Evolutionary conservation across 2,888 invertebrate species (phyloP).

Genomic region (Ennomos fuscantarius): DNA sequence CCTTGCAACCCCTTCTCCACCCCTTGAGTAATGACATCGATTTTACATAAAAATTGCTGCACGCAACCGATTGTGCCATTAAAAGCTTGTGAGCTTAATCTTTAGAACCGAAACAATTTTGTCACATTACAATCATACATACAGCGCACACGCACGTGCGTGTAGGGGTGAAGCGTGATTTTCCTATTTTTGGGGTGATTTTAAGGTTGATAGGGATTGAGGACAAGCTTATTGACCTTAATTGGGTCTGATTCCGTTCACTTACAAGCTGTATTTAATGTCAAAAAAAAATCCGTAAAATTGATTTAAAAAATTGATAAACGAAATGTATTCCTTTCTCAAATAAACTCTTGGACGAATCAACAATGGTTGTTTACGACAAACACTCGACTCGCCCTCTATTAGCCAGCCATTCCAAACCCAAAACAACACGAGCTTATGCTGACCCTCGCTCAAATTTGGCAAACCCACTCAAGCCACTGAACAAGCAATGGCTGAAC

Average conservation of each 20-base stretch:
- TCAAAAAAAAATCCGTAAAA: too few species aligned
- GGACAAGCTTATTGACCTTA: conserved; percentile 23
- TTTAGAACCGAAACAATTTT: conserved; percentile 14
- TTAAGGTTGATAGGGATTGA: conserved; percentile 16
- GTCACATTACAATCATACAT: conserved; percentile 6
- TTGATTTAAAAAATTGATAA: too few species aligned
- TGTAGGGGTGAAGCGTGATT: conserved; percentile 6
- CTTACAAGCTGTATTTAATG: too few species aligned
- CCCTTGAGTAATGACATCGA: conserved; percentile 37
- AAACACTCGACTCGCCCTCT: conserved; percentile 40
- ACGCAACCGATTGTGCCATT: conserved; percentile 31
- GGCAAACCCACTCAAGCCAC: conserved; percentile 70
- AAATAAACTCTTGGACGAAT: neutral
- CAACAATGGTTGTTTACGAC: conserved; percentile 26
- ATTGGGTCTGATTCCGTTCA: conserved; percentile 4
- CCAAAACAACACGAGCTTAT: conserved; percentile 41
- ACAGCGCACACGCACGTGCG: conserved; percentile 18
- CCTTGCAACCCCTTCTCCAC: conserved; percentile 11
- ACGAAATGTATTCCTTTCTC: too few species aligned
- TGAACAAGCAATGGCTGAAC: conserved; percentile 71
- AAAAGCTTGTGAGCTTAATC: conserved; percentile 26
- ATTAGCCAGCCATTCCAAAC: conserved; percentile 43
- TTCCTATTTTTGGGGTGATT: conserved; percentile 20
- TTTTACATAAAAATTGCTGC: conserved; percentile 36
- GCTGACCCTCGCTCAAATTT: conserved; percentile 57